Base-by-base conservation (phyloP, 2,113 vertebrate species). In the Aptenodytes forsteri region DNA sequence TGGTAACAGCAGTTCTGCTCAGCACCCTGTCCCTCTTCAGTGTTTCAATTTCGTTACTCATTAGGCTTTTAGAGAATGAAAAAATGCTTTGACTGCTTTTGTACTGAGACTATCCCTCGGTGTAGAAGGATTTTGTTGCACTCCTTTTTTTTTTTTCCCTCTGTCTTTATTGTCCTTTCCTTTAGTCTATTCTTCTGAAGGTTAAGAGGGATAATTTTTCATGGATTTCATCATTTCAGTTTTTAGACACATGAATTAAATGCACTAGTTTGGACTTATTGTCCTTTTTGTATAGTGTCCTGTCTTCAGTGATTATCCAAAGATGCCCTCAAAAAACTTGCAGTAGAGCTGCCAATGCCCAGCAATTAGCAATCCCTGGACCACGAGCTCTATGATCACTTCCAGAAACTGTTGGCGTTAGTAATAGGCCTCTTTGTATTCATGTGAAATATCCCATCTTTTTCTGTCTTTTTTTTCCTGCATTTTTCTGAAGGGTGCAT, bases 361-460 rank as follows among this genome's bases (percentile, higher is more conserved):
- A 89, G 83, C 85, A 97, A 93, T 97, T 94, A 96, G 76, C 83
- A 83, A 36, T 94, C 71, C 71, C 47, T 96, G 88, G 80, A 93
- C 71, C 76, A 42, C 0, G 0, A 90, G 64, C 86, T 83, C 76
- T 88, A 5, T 70, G 83, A 86, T 83, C 19, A n/a, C 83, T 94
- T 89, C 71, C 84, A 94, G 70, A 69, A 93, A 55, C 58, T 58
- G 55, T 54, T 90, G 36, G 73, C 78, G 38, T 83, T 72, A 65
- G 29, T 67, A 83, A 58, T 19, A 93, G 54, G 34, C 46, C 25
- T 77, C 67, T 97, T 91, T 91, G 77, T 94, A n/a, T 90, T 94
- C 65, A 3, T 85, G 49, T 61, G 66, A 79, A 71, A 58, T 36
- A 70, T 32, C 78, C 70, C 42, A 61, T 85, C 52, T 66, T 72